phyloP scores from a whole-genome alignment of 2,113 vertebrate genomes.

The Melozone crissalis region DNA sequence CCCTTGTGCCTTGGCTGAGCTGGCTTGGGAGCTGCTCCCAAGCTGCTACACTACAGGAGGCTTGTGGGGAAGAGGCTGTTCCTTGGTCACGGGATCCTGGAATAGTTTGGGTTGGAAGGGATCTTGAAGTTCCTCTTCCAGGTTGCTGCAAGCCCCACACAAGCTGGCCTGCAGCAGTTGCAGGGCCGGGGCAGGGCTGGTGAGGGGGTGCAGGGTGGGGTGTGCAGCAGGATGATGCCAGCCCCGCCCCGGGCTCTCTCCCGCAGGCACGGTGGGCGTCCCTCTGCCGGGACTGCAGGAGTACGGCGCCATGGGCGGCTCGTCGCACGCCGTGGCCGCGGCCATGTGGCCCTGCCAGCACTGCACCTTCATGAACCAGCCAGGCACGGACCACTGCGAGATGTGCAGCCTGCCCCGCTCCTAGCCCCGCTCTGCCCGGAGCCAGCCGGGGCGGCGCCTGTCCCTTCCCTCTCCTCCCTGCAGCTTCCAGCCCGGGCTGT shows the following conservation, averaged over 20 bases:
- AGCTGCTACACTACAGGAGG: rapidly evolving
- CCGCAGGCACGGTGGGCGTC: constrained; percentile 88
- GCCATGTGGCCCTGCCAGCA: constrained; percentile 97
- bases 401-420: constrained; percentile 96
- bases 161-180: rapidly evolving
- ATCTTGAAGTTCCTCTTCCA: background rate
- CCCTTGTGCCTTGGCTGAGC: background rate
- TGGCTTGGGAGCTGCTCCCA: background rate
- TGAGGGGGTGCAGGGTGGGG: background rate
- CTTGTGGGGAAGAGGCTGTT: background rate
- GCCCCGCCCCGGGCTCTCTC: background rate
- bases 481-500: background rate
- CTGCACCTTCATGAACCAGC: constrained; percentile 99
- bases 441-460: constrained; percentile 20
- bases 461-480: background rate
- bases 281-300: constrained; percentile 87
- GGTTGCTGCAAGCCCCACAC: background rate
- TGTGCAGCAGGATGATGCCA: background rate
- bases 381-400: constrained; percentile 95
- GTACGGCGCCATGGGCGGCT: constrained; percentile 85
- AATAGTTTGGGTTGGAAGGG: background rate
- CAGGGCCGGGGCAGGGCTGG: background rate
- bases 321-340: constrained; percentile 74
- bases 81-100: background rate
- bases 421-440: constrained; percentile 63